phyloP scores from a whole-genome alignment of 2,113 vertebrate genomes.

The Anas platyrhynchos region DNA sequence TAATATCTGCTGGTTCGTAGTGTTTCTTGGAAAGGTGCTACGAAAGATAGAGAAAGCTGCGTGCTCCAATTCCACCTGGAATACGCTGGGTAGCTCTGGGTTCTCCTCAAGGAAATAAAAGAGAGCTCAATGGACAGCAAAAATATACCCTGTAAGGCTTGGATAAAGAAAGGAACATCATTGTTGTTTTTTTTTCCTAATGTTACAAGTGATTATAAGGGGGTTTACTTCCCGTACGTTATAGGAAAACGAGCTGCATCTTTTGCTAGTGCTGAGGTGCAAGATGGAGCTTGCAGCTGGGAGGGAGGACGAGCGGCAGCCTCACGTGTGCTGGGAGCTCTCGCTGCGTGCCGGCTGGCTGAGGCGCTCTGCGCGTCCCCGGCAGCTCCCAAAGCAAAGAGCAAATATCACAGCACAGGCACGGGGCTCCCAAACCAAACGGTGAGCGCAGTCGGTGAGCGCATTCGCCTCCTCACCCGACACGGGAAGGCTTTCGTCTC shows the following conservation, averaged over 20 bases:
- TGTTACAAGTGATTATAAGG: not conserved
- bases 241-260: not conserved
- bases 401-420: slow-evolving; percentile 21
- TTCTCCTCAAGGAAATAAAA: slow-evolving; percentile 10
- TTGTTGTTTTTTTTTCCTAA: not conserved
- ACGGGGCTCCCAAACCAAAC: not conserved
- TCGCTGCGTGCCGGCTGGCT: not conserved
- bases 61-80: not conserved
- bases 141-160: not conserved
- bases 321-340: not conserved
- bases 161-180: not conserved
- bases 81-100: not conserved
- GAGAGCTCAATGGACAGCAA: not conserved
- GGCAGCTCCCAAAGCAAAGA: not conserved
- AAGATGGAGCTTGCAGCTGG: not conserved
- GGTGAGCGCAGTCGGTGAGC: not conserved
- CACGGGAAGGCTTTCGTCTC: not conserved
- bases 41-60: not conserved
- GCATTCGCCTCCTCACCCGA: not conserved
- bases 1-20: slow-evolving; percentile 3
- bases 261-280: not conserved
- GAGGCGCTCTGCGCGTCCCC: not conserved
- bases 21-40: slow-evolving; percentile 47
- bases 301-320: not conserved
- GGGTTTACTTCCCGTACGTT: not conserved